A percentile compares a stretch with the other conserved stretches of the same genome.
Evolutionary conservation across 2,888 invertebrate genomes (phyloP).

Genomic region (Phortica magna): DNA sequence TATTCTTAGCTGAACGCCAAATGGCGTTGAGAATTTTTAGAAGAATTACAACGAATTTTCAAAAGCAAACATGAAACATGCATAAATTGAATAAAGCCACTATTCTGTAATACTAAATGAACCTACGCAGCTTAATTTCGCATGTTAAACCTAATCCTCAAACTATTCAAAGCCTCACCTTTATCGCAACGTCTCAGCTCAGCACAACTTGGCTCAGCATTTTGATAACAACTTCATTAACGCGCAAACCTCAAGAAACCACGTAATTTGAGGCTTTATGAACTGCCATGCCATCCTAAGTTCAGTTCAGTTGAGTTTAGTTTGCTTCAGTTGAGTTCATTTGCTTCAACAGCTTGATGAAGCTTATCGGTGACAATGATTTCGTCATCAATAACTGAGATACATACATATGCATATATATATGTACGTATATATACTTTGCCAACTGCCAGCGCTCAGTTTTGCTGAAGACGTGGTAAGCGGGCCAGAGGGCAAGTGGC

Average conservation of each 20-base stretch:
- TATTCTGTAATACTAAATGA: too few relatives aligned
- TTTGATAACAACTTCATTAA: neutral
- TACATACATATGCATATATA: too few relatives aligned
- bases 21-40: too few relatives aligned
- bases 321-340: neutral
- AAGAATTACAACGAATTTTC: too few relatives aligned
- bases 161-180: too few relatives aligned
- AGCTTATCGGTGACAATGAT: constrained; percentile 9
- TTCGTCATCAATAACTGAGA: constrained; percentile 1
- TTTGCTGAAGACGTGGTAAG: neutral
- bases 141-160: too few relatives aligned
- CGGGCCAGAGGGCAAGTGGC: neutral
- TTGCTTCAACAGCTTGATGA: neutral
- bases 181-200: too few relatives aligned
- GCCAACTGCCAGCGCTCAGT: neutral
- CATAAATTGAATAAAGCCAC: too few relatives aligned
- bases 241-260: neutral
- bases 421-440: too few relatives aligned
- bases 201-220: neutral
- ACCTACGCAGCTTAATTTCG: too few relatives aligned
- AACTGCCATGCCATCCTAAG: neutral
- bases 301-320: neutral
- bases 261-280: neutral
- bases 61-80: too few relatives aligned
- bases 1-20: too few relatives aligned